A percentile compares a stretch with the other conserved stretches of the same genome.
Evolutionary conservation across 2,113 vertebrate genomes (phyloP).

Genomic region (Montifringilla adamsi): DNA sequence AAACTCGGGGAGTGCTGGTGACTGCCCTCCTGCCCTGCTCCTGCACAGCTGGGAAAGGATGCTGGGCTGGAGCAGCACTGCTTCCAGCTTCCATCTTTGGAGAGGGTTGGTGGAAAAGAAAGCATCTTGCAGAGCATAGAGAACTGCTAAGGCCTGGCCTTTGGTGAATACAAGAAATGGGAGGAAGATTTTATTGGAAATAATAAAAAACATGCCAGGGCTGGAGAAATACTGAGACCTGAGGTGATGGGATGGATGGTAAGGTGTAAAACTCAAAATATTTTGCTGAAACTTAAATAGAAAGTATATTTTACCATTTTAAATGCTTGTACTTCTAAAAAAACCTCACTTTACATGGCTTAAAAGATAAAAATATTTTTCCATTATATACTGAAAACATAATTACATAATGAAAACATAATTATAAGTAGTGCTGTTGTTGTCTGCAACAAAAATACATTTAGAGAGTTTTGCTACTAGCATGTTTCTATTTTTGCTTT

Average conservation of each 20-base stretch:
- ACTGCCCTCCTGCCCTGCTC: rapidly evolving
- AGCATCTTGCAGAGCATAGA: neutral
- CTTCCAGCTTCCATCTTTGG: neutral
- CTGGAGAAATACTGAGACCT: neutral
- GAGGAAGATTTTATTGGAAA: neutral
- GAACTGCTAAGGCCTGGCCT: neutral
- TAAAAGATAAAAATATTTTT: neutral
- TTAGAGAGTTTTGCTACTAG: neutral
- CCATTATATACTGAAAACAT: neutral
- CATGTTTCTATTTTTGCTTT: neutral
- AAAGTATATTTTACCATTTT: neutral
- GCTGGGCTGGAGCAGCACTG: neutral
- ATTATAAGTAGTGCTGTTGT: neutral
- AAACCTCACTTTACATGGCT: rapidly evolving
- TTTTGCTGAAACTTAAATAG: neutral
- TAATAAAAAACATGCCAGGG: neutral
- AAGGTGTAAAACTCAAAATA: neutral
- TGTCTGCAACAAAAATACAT: neutral
- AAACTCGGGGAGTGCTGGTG: neutral
- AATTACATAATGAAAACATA: neutral
- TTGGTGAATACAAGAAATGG: neutral
- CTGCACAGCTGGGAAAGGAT: neutral
- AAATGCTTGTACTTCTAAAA: neutral
- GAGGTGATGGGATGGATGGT: neutral
- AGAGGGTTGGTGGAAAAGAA: neutral